Evolutionary conservation across 1,140 invertebrate genomes (phyloP).

Genomic region (Drosophila ambigua): DNA sequence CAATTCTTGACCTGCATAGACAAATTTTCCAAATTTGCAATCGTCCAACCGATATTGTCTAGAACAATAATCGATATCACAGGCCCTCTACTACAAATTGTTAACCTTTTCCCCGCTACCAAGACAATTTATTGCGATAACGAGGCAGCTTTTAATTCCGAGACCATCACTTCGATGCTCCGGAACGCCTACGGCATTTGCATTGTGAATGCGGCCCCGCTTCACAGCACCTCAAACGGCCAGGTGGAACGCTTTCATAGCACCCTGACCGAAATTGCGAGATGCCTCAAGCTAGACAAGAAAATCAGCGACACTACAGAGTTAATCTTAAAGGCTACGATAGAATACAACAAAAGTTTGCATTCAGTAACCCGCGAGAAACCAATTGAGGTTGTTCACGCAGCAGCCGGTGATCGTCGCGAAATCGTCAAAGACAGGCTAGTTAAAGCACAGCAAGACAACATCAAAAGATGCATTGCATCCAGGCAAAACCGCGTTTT

Average conservation of each 20-base stretch:
- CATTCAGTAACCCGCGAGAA: constrained; percentile 24
- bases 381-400: constrained; percentile 29
- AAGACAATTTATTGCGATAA: constrained; percentile 39
- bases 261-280: constrained; percentile 15
- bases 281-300: constrained; percentile 10
- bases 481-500: constrained; percentile 15
- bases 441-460: constrained; percentile 14
- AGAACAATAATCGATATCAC: constrained; percentile 25
- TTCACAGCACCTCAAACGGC: constrained; percentile 40
- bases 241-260: constrained; percentile 14
- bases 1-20: constrained; percentile 30
- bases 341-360: constrained; percentile 32
- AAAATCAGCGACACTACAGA: constrained; percentile 23
- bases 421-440: constrained; percentile 17
- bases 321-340: constrained; percentile 16
- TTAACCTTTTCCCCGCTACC: constrained; percentile 24
- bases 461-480: constrained; percentile 18
- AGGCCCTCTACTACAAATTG: constrained; percentile 11
- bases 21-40: constrained; percentile 38
- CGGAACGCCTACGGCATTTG: constrained; percentile 16
- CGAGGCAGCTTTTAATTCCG: constrained; percentile 32
- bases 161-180: constrained; percentile 22
- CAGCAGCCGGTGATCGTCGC: constrained; percentile 4
- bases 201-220: constrained; percentile 24
- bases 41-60: constrained; percentile 26